A percentile compares a stretch with the other conserved stretches of the same genome.
phyloP scores from a whole-genome alignment of 2,888 invertebrate species.

The Xiphydria camelus region DNA sequence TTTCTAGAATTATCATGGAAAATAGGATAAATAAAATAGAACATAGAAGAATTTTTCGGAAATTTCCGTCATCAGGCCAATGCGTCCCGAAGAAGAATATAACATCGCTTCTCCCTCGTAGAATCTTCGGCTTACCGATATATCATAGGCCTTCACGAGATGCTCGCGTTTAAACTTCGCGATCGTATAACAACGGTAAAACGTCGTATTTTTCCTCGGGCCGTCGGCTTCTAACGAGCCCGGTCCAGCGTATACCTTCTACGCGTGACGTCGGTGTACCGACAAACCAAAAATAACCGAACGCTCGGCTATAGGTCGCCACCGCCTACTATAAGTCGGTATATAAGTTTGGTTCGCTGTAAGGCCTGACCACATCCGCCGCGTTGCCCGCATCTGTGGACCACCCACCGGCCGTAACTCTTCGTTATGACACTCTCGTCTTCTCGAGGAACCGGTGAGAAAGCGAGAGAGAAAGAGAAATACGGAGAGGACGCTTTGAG shows the following conservation, averaged over 20 bases:
- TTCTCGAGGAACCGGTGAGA: slow-evolving; percentile 7
- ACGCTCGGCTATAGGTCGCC: slow-evolving; percentile 26
- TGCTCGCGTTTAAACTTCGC: too few relatives aligned
- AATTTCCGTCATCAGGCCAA: too few relatives aligned
- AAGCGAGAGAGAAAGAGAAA: background rate
- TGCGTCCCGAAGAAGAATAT: too few relatives aligned
- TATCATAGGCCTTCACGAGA: too few relatives aligned
- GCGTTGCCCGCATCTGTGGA: slow-evolving; percentile 45
- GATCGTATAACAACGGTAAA: too few relatives aligned
- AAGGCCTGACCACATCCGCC: slow-evolving; percentile 45
- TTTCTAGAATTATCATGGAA: too few relatives aligned
- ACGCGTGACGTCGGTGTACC: slow-evolving; percentile 24
- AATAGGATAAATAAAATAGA: too few relatives aligned
- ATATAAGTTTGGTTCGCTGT: slow-evolving; percentile 25
- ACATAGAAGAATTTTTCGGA: too few relatives aligned
- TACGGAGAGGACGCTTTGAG: too few relatives aligned
- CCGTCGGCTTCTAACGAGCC: slow-evolving; percentile 1
- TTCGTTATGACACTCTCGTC: slow-evolving; percentile 18
- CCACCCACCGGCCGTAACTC: slow-evolving; percentile 46
- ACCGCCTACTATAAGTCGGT: slow-evolving; percentile 16
- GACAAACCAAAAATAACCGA: slow-evolving; percentile 39
- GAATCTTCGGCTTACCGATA: too few relatives aligned
- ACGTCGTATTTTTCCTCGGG: too few relatives aligned
- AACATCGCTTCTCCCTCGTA: too few relatives aligned
- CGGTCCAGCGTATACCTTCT: slow-evolving; percentile 11